Base-by-base conservation (phyloP, 2,888 invertebrate species). In the Lepidocyrtoides sp. region DNA sequence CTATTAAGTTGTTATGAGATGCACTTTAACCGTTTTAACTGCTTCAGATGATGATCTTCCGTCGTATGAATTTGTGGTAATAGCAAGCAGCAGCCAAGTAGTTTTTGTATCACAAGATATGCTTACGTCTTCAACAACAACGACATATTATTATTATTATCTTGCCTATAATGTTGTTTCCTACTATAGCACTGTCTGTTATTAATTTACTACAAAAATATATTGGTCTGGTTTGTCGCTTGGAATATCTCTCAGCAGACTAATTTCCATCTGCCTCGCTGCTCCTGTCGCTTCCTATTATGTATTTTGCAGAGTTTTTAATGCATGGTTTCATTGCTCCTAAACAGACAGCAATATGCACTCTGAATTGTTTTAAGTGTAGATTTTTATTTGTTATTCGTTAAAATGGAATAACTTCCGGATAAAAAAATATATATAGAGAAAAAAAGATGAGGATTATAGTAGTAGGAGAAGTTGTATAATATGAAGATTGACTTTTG, bases 241-340 rank as follows among this genome's bases (percentile, higher is more conserved):
- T 41, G 26, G 1, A n/a, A 66, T 72, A 17, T 36, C 44, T 41
- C 75, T 75, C 75, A 20, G 7, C 41, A 48, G 48, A 75, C n/a
- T 36, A 48, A 48, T 75, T 79, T n/a, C 32, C 0, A 12, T 51
- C n/a, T 51, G n/a, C n/a, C n/a, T n/a, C n/a, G 12, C 77, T 51
- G 7, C n/a, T 26, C 0, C 20, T 23, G 41, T 41, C 75, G 48
- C 48, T 75, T 48, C 23, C 75, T 5, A 75, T 66, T 66, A 66
- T 66, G n/a, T n/a, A n/a, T 66, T 66, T 44, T 3, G 48, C 41
- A 75, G 41, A n/a, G n/a, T 12, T 44, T 75, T 41, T 29, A 75
- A 75, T n/a, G n/a, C n/a, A 75, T 23, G n/a, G 75, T 14, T 23
- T 75, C 75, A 75, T 75, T 75, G 75, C 75, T 48, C 48, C 23